Evolutionary conservation across 2,888 invertebrate genomes (phyloP).

Genomic region (Tuta absoluta): DNA sequence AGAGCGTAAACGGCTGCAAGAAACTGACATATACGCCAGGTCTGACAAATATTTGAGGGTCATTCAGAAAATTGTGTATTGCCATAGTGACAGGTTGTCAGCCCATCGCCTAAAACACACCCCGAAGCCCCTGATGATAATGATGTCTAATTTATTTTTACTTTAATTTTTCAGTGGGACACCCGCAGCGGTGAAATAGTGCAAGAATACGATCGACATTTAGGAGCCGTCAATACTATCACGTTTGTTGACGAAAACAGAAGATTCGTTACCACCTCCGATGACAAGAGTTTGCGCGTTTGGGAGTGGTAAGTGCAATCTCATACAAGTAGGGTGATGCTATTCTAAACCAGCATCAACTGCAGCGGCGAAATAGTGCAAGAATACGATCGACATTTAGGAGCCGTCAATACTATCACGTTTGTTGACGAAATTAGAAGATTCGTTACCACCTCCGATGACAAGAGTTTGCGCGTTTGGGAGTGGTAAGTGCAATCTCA

Average conservation of each 20-base stretch:
- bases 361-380: constrained; percentile 97
- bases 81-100: no score
- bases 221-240: constrained; percentile 99
- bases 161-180: constrained; percentile 89
- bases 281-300: constrained; percentile 98
- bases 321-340: no score
- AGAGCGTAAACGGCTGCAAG: no score
- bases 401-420: constrained; percentile 99
- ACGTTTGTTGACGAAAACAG: constrained; percentile 99
- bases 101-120: no score
- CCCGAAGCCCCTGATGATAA: no score
- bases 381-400: constrained; percentile 99
- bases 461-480: constrained; percentile 99
- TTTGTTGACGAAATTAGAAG: constrained; percentile 99
- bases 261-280: constrained; percentile 98
- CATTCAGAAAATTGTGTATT: no score
- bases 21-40: no score
- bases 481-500: no score
- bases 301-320: constrained; percentile 99
- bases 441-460: constrained; percentile 99
- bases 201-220: constrained; percentile 98
- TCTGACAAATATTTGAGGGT: no score
- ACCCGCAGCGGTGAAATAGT: constrained; percentile 96
- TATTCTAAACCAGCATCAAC: no score
- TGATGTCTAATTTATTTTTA: constrained; percentile 41